These are phyloP conservation scores for Nymphalis urticae DNA, from an alignment of 2,888 invertebrate species.

Conservation along the genomic window DNA sequence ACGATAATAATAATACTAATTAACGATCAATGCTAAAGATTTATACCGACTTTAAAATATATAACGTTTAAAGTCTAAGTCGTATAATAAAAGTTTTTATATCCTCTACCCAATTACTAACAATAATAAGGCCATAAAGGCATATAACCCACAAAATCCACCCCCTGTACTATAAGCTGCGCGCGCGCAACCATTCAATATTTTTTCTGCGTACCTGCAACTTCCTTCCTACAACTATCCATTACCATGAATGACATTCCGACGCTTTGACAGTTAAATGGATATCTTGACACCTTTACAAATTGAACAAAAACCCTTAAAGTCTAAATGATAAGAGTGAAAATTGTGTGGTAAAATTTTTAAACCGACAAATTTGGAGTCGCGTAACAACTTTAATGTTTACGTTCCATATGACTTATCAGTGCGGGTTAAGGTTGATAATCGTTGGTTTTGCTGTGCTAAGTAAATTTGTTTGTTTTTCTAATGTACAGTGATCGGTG, in stretches of 20 bases:
- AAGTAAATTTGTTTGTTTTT: slow-evolving; percentile 42
- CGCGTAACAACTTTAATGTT: slow-evolving; percentile 36
- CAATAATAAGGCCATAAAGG: slow-evolving; percentile 26
- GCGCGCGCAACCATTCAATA: slow-evolving; percentile 52
- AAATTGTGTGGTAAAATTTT: slow-evolving; percentile 35
- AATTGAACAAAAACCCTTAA: slow-evolving; percentile 40
- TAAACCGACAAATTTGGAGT: slow-evolving; percentile 35
- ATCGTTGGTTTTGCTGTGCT: slow-evolving; percentile 18
- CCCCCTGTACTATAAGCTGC: slow-evolving; percentile 46
- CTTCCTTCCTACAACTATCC: slow-evolving; percentile 79
- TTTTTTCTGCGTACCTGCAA: slow-evolving; percentile 73
- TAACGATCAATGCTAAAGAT: neutral
- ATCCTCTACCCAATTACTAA: slow-evolving; percentile 24
- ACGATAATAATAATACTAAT: neutral
- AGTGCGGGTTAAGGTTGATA: slow-evolving; percentile 27
- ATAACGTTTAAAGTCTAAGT: slow-evolving; percentile 16
- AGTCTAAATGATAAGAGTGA: slow-evolving; percentile 32
- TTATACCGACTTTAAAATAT: neutral
- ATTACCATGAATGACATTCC: slow-evolving; percentile 78
- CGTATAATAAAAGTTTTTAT: slow-evolving; percentile 20
- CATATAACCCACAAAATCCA: slow-evolving; percentile 32
- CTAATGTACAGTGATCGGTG: slow-evolving; percentile 56
- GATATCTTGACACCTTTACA: slow-evolving; percentile 63
- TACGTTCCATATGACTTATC: slow-evolving; percentile 15
- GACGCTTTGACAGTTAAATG: slow-evolving; percentile 68